Evolutionary conservation across 2,888 invertebrate species (phyloP).

Genomic region (Drosophila longiperda): DNA sequence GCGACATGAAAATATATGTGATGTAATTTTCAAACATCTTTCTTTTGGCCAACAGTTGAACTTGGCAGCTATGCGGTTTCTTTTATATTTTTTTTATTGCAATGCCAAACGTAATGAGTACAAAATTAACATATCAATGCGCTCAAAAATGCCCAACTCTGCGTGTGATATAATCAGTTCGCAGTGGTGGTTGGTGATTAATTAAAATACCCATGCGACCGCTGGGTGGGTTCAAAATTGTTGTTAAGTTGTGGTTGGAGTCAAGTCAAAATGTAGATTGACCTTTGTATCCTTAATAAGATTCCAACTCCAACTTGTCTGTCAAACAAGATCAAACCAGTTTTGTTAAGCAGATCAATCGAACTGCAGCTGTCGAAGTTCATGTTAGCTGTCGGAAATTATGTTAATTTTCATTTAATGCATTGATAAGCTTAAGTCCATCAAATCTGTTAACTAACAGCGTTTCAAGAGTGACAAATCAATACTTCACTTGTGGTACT

Average conservation of each 20-base stretch:
- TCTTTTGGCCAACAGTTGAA: conserved; percentile 62
- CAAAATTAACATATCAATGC: conserved; percentile 70
- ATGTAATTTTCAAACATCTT: conserved; percentile 68
- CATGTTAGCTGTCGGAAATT: conserved; percentile 4
- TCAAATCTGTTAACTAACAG: background rate
- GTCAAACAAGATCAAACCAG: conserved; percentile 2
- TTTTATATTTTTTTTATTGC: background rate
- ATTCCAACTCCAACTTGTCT: conserved; percentile 12
- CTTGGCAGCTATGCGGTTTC: conserved; percentile 50
- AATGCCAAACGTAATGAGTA: conserved; percentile 37
- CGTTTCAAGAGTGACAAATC: background rate
- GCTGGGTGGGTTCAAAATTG: conserved; percentile 28
- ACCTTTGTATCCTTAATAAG: background rate
- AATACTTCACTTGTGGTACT: background rate
- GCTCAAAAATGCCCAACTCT: conserved; percentile 25
- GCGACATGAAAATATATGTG: conserved; percentile 44
- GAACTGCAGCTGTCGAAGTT: conserved; percentile 13
- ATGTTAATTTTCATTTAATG: background rate
- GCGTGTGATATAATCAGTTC: conserved; percentile 67
- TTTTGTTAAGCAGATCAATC: background rate
- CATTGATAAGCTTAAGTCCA: background rate
- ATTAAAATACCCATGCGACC: conserved; percentile 32
- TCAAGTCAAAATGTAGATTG: conserved; percentile 4
- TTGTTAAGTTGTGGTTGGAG: conserved; percentile 15
- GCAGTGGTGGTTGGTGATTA: conserved; percentile 65